Base-by-base conservation (phyloP, 2,888 invertebrate species). In the Eustalomyia histrio region DNA sequence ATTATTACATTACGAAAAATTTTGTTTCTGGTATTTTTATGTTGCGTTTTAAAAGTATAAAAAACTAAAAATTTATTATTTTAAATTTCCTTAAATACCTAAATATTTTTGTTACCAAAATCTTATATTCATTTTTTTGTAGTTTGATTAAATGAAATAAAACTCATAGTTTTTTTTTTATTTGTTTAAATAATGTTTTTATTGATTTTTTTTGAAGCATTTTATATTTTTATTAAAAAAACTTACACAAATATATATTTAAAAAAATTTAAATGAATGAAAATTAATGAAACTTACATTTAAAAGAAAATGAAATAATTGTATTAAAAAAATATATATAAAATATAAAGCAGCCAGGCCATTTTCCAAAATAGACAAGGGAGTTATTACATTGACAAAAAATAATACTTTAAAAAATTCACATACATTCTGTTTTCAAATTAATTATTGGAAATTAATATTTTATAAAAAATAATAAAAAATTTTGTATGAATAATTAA, bases 181-280 rank as follows among this genome's bases (percentile, higher is more conserved):
- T 76, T 76, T 78, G 58, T 80, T 82, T 76, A 76, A 76, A 79
- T 79, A 76, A 68, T 78, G 55, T 80, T 82, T 76, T 80, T 82
- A 75, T 78, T 80, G 71, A 69, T 81, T 81, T 81, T 83, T 80
- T 78, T 79, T 73, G 63, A 76, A 76, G 76, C 80, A 76, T 80
- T 80, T 78, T 61, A 67, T 81, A 58, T 71, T 73, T 68, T 74
- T 57, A 64, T 61, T 29, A 67, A 71, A 74, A 72, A 65, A 78
- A 71, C 76, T 81, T 81, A 81, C 74, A 81, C 50, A 78, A 67
- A 74, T 55, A 55, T 60, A 73, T 78, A 71, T 65, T 69, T 18
- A 55, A 63, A 55, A 63, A 63, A 69, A 81, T 78, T 60, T 55
- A 21, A 76, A 65, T 55, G 57, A 63, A 69, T 71, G 35, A n/a